Evolutionary conservation across 2,113 vertebrate species (phyloP), one percentile per base, ranked within the genome.

Genomic region (Ptychochromis oligacanthus): DNA sequence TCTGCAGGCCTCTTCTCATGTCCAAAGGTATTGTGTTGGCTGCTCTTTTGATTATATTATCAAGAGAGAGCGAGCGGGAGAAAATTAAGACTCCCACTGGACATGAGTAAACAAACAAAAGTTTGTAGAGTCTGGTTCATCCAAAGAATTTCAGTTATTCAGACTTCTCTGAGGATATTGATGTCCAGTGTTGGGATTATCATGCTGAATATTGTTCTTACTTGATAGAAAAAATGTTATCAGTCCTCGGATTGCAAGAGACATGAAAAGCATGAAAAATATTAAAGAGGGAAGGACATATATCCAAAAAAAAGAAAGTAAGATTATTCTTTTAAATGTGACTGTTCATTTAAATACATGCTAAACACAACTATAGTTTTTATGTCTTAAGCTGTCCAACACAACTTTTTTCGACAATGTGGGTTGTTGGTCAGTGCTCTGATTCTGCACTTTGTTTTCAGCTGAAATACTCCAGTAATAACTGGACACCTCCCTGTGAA

Each of bases 21-120:
- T 84, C 90, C 91, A 88, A 82, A 90, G 85, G 86, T 89, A 92
- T 91, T 92, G 91, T 88, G 76, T 64, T 91, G 92, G 83, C 80
- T 82, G 31, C 78, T 87, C 87, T 84, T 93, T 88, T 90, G 86
- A 91, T 92, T 91, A 85, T 86, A 83, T 89, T 86, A 91, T 89
- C 87, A 84, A 87, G 88, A 87, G 82, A 87, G 76, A 22, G 54
- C 26, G 77, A 38, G 28, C 14, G 38, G 34, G 59, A 46, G 70
- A 79, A 80, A 90, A 85, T 86, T 88, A 88, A 86, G 83, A 72
- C 88, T 90, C 83, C 89, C 82, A 87, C 64, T 87, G 84, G 88
- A 93, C 89, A 82, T 0, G 75, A 79, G 84, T 76, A 89, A 91
- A 88, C 88, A 90, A 88, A 86, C 70, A 79, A 65, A 77, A 62